Evolutionary conservation across 1,140 invertebrate genomes (phyloP).

Genomic region (Triops longicaudatus): DNA sequence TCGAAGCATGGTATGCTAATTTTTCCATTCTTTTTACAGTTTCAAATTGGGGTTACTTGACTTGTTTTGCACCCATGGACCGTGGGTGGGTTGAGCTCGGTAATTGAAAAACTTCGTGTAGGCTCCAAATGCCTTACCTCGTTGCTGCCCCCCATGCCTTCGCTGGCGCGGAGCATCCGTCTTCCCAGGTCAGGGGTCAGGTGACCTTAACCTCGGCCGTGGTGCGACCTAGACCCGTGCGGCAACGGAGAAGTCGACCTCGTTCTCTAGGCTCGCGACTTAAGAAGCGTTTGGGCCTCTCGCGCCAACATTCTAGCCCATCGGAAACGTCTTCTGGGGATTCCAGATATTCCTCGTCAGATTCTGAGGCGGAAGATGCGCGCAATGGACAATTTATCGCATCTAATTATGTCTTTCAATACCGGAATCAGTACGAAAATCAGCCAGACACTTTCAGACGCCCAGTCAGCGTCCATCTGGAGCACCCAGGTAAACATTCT

Average conservation of each 20-base stretch:
- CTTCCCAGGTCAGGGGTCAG: conserved; percentile 5
- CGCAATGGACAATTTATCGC: not conserved
- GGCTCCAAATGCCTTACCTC: not conserved
- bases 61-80: not conserved
- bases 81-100: not conserved
- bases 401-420: not conserved
- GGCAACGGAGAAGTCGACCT: not conserved
- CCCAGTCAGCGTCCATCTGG: not conserved
- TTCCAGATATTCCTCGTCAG: not conserved
- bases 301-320: not conserved
- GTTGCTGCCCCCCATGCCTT: not conserved
- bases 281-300: conserved; percentile 7
- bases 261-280: not conserved
- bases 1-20: not conserved
- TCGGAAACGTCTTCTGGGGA: not conserved
- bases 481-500: not conserved
- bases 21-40: not conserved
- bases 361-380: not conserved
- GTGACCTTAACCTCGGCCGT: not conserved
- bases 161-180: not conserved
- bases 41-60: not conserved
- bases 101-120: not conserved
- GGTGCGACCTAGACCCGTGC: not conserved
- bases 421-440: not conserved
- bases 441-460: not conserved